Evolutionary conservation across 2,797 vertebrate species (phyloP), one percentile per base, ranked within the genome.

Genomic region (Clarias platycephalus): DNA sequence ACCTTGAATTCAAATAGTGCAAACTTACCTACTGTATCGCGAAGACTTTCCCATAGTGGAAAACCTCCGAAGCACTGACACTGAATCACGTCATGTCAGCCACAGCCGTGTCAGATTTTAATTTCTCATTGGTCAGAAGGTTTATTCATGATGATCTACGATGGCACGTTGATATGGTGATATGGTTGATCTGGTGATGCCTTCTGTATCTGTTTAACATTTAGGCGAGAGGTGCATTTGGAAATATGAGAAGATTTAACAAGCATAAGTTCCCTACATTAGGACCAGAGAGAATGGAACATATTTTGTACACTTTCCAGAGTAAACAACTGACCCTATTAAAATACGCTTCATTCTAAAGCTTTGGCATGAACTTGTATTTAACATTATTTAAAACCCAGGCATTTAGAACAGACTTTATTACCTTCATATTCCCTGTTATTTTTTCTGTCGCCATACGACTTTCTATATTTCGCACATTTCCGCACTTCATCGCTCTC

Each of bases 401-500:
- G 22, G n/a, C 12, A 16, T 79, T 79, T n/a, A 40, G 2, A 80
- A 24, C 63, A 31, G 44, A 16, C 2, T 4, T 31, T 57, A 55
- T 55, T 76, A 31, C 5, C 6, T 60, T 24, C 60, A 7, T 24
- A 37, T 37, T n/a, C 0, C 28, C 37, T 12, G 12, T 55, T 53
- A 31, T 81, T 67, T 34, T 34, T 55, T 81, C 24, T 20, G 31
- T 7, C 6, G 37, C 26, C 53, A 58, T 28, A 15, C n/a, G 49
- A 16, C 34, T 49, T 1, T 34, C 12, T 24, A 44, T 49, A 49
- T 74, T 81, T 72, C 66, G 78, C 34, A 60, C 12, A 16, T 80
- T 71, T 85, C 53, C 24, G 5, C 37, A 1, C 72, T 67, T 63
- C 68, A 63, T 78, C 87, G 86, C 84, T 44, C 80, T 81, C 82